Percentiles rank a stretch among this genome's conserved stretches.
Conservation (phyloP, 2,888 invertebrate genomes). For the Amaurobius ferox region DNA sequence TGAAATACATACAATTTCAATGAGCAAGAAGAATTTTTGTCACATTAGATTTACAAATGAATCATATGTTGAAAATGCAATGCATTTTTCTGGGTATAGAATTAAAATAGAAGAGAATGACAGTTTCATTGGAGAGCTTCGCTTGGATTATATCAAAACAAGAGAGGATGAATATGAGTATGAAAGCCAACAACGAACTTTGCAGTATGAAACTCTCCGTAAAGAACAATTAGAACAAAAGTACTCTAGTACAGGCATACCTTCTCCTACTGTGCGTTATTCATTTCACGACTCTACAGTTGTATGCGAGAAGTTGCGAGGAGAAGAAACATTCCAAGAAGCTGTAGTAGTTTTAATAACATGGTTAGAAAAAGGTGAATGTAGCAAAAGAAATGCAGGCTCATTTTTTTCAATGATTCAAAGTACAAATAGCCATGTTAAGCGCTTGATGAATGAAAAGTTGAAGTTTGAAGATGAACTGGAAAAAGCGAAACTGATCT, state of each 20-base stretch:
- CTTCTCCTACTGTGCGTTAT: slow-evolving; percentile 89
- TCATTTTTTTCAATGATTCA: slow-evolving; percentile 97
- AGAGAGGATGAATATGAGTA: slow-evolving; percentile 96
- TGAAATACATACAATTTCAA: slow-evolving; percentile 89
- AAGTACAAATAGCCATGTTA: slow-evolving; percentile 90
- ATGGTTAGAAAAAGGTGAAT: slow-evolving; percentile 96
- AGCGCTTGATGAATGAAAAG: slow-evolving; percentile 90
- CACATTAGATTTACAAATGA: slow-evolving; percentile 94
- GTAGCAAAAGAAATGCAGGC: slow-evolving; percentile 92
- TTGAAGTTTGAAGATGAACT: slow-evolving; percentile 93
- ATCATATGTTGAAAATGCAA: slow-evolving; percentile 90
- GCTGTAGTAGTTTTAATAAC: slow-evolving; percentile 81
- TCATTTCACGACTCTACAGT: slow-evolving; percentile 87
- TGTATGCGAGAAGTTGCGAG: slow-evolving; percentile 89
- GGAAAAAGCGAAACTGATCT: slow-evolving; percentile 88
- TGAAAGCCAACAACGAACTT: slow-evolving; percentile 89
- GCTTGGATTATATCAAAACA: slow-evolving; percentile 96
- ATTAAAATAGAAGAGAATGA: slow-evolving; percentile 77
- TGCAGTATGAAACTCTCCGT: slow-evolving; percentile 87
- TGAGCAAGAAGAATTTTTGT: slow-evolving; percentile 96
- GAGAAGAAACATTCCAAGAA: slow-evolving; percentile 75
- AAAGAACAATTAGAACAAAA: slow-evolving; percentile 83
- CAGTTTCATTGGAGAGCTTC: slow-evolving; percentile 89
- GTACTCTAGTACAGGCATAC: too few species aligned
- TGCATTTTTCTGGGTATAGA: slow-evolving; percentile 85